Evolutionary conservation across 2,113 vertebrate genomes (phyloP).

Genomic region (Lophochroa leadbeateri): DNA sequence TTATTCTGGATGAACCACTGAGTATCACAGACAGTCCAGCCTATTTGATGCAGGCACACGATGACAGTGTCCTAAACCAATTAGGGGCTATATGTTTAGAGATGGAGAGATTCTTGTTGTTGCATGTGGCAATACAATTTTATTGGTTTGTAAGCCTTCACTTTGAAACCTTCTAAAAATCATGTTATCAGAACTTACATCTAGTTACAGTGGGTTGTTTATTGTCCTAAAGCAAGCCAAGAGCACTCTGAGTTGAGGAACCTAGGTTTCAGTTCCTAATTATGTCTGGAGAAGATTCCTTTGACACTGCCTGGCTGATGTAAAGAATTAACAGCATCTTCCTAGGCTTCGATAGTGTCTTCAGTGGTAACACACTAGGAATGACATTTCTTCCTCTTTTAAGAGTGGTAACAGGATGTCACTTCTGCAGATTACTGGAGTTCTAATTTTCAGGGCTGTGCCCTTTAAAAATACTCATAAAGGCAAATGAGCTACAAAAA

Average conservation of each 20-base stretch:
- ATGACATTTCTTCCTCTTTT: not conserved
- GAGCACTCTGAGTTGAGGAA: not conserved
- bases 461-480: not conserved
- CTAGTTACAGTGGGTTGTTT: not conserved
- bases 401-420: not conserved
- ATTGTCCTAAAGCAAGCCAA: not conserved
- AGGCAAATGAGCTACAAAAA: constrained; percentile 1
- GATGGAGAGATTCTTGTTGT: not conserved
- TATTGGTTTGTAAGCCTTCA: not conserved
- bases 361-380: not conserved
- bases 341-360: not conserved
- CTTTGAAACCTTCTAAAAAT: not conserved
- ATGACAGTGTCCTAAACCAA: not conserved
- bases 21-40: not conserved
- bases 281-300: not conserved
- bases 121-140: not conserved
- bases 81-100: not conserved
- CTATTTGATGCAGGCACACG: not conserved
- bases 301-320: not conserved
- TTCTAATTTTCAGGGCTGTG: not conserved
- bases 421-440: not conserved
- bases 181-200: not conserved
- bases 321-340: not conserved
- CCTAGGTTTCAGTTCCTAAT: not conserved
- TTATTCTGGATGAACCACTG: not conserved